Percentiles rank a stretch among this genome's conserved stretches.
Conservation (phyloP, 2,888 invertebrate species). For the Limnephilus lunatus region DNA sequence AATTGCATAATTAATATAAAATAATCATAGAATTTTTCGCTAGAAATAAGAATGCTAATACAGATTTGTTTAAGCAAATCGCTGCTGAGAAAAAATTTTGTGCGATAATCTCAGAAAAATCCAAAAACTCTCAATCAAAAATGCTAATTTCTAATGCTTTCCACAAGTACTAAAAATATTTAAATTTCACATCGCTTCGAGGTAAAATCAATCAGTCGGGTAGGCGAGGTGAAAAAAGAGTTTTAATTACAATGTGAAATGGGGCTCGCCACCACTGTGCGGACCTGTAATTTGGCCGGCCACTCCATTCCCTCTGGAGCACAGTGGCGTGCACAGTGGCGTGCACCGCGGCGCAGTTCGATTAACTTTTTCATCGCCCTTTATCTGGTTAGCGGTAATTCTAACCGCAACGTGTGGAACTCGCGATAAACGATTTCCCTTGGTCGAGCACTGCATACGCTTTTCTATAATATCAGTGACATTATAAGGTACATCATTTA, state of each 20-base stretch:
- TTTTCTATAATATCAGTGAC: not conserved
- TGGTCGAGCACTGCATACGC: not conserved
- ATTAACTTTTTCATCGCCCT: slow-evolving; percentile 20
- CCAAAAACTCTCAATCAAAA: too few relatives aligned
- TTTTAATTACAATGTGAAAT: slow-evolving; percentile 26
- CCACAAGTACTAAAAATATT: too few relatives aligned
- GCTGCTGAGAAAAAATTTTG: too few relatives aligned
- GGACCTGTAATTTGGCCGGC: not conserved
- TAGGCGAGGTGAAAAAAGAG: not conserved
- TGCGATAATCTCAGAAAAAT: too few relatives aligned
- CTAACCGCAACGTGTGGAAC: not conserved
- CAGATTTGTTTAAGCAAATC: too few relatives aligned
- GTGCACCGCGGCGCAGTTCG: not conserved
- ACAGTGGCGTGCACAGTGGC: not conserved
- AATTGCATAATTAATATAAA: too few relatives aligned
- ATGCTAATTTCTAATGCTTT: too few relatives aligned
- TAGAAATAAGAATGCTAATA: too few relatives aligned
- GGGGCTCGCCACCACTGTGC: not conserved
- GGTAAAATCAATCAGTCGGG: slow-evolving; percentile 20
- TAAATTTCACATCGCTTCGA: not conserved
- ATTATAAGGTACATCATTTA: too few relatives aligned
- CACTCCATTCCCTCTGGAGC: not conserved
- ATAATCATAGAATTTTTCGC: too few relatives aligned
- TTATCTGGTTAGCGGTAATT: not conserved
- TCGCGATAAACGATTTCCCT: not conserved